Base-by-base conservation (phyloP, 2,888 invertebrate genomes). In the Bedellia somnulentella region DNA sequence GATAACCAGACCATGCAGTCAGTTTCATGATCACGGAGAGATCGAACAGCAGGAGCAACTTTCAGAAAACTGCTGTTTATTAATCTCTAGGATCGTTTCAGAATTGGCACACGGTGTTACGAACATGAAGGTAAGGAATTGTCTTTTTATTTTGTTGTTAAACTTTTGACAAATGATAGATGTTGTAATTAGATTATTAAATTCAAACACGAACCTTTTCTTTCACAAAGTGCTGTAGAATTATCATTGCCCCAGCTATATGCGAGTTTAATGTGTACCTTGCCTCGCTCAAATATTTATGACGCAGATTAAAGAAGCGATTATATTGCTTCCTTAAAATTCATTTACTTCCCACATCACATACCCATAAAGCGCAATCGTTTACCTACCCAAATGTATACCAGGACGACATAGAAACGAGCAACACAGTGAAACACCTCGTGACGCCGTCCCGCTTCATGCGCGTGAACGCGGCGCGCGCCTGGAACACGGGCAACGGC, bases 401-500 rank as follows among this genome's bases (percentile, higher is more conserved):
- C 79, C 81, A 86, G 52, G 87, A 90, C 45, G 70, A 89, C 23
- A 81, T 85, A 43, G 84, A 86, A 17, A 80, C 84, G 0, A 83
- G 80, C 42, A 85, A 86, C n/a, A 42, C 58, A 1, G 80, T 91
- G 27, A 86, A 90, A 21, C 76, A 93, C 41, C 83, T 92, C 38
- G 82, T 87, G 25, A 94, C 95, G 0, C 92, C 93, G 0, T 89
- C 90, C 18, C 81, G 97, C 15, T 98, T 97, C 60, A 89, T 92
- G 24, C 84, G 93, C 27, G 87, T 90, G 25, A 95, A 94, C 57
- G 86, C 89, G 41, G 87, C 88, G 28, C 83, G 93, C 25, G 89
- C 91, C 1, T 98, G 98, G 98, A 96, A 97, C 57, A 94, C 96
- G 0, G 94, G 96, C 3, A 94, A 93, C 57, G 96, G 96, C 16